These are phyloP conservation scores for Oriolus oriolus DNA, from an alignment of 2,113 vertebrate species.

Conservation along the genomic window DNA sequence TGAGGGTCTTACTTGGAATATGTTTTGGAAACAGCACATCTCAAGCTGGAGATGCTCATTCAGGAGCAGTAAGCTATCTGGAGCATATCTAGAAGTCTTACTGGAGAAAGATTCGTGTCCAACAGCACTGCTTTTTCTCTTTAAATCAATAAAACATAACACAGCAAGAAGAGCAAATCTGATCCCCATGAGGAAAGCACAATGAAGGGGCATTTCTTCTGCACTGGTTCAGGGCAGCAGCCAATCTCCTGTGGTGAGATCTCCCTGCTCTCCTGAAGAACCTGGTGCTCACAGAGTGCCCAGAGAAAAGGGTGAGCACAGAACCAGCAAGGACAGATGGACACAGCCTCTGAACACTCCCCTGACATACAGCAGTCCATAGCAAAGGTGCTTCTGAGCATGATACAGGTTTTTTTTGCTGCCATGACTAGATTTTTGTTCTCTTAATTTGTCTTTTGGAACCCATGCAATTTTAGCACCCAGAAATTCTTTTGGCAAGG, in stretches of 20 bases:
- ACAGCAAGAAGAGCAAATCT: background rate
- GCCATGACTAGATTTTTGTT: background rate
- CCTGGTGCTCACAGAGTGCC: background rate
- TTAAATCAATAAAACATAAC: background rate
- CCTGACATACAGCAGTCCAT: background rate
- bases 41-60: background rate
- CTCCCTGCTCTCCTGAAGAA: background rate
- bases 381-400: background rate
- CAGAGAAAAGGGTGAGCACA: background rate
- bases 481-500: background rate
- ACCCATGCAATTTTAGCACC: background rate
- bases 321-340: background rate
- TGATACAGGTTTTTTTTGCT: accelerated
- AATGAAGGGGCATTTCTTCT: background rate
- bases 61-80: background rate
- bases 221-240: background rate
- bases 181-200: background rate
- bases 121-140: background rate
- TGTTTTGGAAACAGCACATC: background rate
- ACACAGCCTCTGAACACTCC: background rate
- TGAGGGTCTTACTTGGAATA: accelerated
- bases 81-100: background rate
- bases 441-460: background rate
- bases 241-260: background rate
- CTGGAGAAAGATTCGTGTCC: background rate